These are phyloP conservation scores for Lycodopsis pacificus DNA, from an alignment of 2,797 vertebrate genomes.

Conservation along the genomic window DNA sequence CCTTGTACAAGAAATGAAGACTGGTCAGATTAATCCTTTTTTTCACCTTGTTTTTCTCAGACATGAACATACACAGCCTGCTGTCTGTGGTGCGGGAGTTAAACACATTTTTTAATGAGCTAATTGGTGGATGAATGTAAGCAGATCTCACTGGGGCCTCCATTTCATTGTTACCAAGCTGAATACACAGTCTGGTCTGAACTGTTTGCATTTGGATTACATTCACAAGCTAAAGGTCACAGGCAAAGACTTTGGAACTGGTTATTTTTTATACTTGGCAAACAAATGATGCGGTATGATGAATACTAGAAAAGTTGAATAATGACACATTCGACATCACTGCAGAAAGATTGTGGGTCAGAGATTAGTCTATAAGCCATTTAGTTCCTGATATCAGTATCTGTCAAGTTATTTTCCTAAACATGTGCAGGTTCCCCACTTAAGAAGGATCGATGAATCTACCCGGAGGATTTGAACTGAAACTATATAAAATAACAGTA, in stretches of 20 bases:
- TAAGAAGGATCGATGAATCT: too few relatives aligned
- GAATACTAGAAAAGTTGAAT: neutral
- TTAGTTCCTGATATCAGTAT: neutral
- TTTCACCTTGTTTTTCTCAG: neutral
- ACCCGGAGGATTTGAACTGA: too few relatives aligned
- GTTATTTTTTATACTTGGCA: neutral
- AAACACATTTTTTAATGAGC: neutral
- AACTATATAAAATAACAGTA: too few relatives aligned
- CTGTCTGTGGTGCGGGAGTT: neutral
- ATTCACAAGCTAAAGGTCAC: neutral
- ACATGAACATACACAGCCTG: constrained; percentile 1
- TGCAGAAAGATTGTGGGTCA: neutral
- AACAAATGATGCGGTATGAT: neutral
- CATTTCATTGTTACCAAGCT: neutral
- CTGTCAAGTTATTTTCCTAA: too few relatives aligned
- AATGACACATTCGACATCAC: constrained; percentile 1
- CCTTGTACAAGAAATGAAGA: neutral
- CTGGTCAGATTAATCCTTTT: neutral
- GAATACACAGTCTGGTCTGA: neutral
- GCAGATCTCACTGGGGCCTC: neutral
- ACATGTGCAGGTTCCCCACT: too few relatives aligned
- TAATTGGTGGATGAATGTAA: neutral
- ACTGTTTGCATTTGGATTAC: constrained; percentile 9
- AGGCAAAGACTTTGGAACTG: neutral
- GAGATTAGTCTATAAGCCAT: neutral